Conservation (phyloP, 2,888 invertebrate species). For the Drepanosiphum platanoidis region DNA sequence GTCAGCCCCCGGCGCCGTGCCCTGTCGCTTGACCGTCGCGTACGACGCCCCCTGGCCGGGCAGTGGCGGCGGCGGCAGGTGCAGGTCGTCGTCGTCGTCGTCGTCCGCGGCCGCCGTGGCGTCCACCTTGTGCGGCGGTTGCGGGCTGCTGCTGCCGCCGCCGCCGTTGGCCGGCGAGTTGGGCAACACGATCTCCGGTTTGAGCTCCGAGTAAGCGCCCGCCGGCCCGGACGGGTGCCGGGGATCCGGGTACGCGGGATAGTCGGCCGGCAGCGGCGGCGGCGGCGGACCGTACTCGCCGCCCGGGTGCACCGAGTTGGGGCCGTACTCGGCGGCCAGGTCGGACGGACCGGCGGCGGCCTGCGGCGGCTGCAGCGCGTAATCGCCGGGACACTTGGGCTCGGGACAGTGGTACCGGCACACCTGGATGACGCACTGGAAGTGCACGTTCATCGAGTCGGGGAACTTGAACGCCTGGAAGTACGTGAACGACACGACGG, state of each 20-base stretch:
- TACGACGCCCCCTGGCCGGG: conserved; percentile 83
- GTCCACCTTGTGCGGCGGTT: conserved; percentile 68
- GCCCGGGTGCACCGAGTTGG: conserved; percentile 72
- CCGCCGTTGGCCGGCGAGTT: conserved; percentile 73
- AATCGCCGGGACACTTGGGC: conserved; percentile 81
- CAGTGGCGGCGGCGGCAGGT: conserved; percentile 82
- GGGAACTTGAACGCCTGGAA: conserved; percentile 98
- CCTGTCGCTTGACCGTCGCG: conserved; percentile 83
- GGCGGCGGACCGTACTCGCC: conserved; percentile 83
- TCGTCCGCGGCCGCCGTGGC: conserved; percentile 62
- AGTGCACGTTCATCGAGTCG: conserved; percentile 96
- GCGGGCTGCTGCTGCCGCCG: conserved; percentile 68
- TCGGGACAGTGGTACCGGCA: conserved; percentile 93
- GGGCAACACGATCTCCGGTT: conserved; percentile 83
- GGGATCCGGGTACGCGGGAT: conserved; percentile 85
- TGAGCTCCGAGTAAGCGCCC: conserved; percentile 81
- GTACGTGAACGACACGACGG: conserved; percentile 93
- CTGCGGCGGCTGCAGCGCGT: conserved; percentile 70
- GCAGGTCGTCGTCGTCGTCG: conserved; percentile 72
- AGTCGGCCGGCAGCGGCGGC: conserved; percentile 71
- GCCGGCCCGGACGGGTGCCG: conserved; percentile 83
- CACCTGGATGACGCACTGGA: conserved; percentile 95
- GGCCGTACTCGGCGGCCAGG: conserved; percentile 77
- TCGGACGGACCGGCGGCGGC: conserved; percentile 69
- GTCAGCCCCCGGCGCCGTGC: conserved; percentile 70